Conservation (phyloP, 2,797 vertebrate genomes). For the Microcaecilia unicolor region DNA sequence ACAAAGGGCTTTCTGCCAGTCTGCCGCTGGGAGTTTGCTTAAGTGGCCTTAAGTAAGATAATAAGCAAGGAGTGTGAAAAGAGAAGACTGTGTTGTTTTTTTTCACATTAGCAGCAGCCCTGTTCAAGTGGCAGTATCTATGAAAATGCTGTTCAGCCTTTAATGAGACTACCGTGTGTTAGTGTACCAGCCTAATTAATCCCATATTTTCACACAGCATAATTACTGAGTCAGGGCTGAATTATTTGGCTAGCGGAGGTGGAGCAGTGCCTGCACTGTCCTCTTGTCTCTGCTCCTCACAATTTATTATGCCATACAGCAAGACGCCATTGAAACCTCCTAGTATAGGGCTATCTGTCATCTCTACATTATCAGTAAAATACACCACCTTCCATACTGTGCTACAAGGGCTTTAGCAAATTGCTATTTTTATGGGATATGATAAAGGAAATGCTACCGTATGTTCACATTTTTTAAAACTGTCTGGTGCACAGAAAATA, state of each 20-base stretch:
- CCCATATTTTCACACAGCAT: constrained; percentile 82
- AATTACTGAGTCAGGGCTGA: constrained; percentile 75
- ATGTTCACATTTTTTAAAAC: constrained; percentile 91
- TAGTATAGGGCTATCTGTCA: constrained; percentile 87
- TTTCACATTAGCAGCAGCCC: constrained; percentile 70
- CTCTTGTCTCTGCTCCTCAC: constrained; percentile 57
- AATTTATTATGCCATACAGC: constrained; percentile 79
- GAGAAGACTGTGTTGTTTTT: constrained; percentile 81
- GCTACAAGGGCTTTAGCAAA: constrained; percentile 89
- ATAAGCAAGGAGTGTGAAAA: constrained; percentile 73
- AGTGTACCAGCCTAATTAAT: constrained; percentile 83
- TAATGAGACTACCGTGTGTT: constrained; percentile 83
- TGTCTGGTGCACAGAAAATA: constrained; percentile 48
- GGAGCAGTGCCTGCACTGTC: constrained; percentile 51
- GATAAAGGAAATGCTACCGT: constrained; percentile 94
- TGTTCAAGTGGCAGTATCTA: constrained; percentile 72
- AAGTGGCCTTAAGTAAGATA: constrained; percentile 84
- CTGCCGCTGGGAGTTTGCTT: constrained; percentile 68
- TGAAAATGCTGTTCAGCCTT: constrained; percentile 68
- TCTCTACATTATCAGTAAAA: constrained; percentile 89
- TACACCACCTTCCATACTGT: constrained; percentile 87
- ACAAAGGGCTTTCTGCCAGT: constrained; percentile 42
- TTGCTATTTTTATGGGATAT: constrained; percentile 95
- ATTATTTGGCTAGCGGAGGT: constrained; percentile 67
- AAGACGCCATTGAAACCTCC: constrained; percentile 77